These are phyloP conservation scores for Taenioides sp. DNA, from an alignment of 2,797 vertebrate genomes.

Conservation along the genomic window DNA sequence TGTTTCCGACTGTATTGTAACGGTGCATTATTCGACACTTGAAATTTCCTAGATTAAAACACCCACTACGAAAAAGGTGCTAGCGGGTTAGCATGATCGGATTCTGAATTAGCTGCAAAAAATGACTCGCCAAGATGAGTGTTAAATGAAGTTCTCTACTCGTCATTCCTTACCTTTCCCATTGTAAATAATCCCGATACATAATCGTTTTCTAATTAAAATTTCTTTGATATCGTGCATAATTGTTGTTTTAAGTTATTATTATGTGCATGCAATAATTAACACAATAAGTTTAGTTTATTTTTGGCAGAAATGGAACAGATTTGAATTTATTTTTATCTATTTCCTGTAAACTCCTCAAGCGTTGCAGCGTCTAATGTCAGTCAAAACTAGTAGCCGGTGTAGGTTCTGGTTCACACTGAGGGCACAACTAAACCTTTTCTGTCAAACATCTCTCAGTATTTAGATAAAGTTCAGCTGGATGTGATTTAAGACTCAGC, in stretches of 20 bases:
- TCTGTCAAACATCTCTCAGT: background rate
- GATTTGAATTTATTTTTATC: background rate
- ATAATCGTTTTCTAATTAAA: background rate
- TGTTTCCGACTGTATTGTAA: background rate
- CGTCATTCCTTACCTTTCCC: background rate
- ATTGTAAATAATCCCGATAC: background rate
- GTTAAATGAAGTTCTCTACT: too few relatives aligned
- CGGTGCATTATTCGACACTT: background rate
- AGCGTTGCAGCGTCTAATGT: background rate
- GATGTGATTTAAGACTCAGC: background rate
- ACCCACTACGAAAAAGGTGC: constrained; percentile 4
- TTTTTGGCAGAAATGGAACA: background rate
- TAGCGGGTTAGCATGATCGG: constrained; percentile 17
- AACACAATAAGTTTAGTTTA: too few relatives aligned
- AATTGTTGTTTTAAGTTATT: background rate
- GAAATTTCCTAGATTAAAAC: background rate
- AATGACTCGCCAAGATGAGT: background rate
- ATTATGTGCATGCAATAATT: too few relatives aligned
- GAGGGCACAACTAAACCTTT: background rate
- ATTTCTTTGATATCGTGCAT: background rate
- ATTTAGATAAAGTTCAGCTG: background rate
- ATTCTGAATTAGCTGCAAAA: constrained; percentile 28
- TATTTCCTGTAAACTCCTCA: too few relatives aligned
- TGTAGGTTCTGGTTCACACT: background rate
- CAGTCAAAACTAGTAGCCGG: background rate